Conservation (phyloP, 1,140 invertebrate species). For the Eubasilissa regina region DNA sequence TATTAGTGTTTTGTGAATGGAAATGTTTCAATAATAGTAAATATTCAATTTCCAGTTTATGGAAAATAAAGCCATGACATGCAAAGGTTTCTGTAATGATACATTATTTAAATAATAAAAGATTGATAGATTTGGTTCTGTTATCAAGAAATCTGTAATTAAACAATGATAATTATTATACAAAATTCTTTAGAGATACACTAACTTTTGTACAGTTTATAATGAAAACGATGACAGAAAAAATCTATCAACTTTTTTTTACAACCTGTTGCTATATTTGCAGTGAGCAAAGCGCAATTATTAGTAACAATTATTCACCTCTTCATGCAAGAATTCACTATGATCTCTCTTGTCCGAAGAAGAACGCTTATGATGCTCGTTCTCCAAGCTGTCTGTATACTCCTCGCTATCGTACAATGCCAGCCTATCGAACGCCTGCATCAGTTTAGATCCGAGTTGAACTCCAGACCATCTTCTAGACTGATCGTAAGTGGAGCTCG, state of each 20-base stretch:
- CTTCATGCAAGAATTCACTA: slow-evolving; percentile 53
- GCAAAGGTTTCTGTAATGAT: no score
- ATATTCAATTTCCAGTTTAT: no score
- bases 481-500: slow-evolving; percentile 73
- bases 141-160: no score
- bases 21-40: no score
- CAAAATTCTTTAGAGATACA: not conserved
- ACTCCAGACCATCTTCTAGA: slow-evolving; percentile 84
- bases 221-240: not conserved
- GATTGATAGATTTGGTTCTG: no score
- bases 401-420: slow-evolving; percentile 80
- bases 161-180: no score
- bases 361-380: slow-evolving; percentile 64
- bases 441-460: slow-evolving; percentile 79
- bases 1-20: no score
- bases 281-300: slow-evolving; percentile 18
- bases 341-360: slow-evolving; percentile 44
- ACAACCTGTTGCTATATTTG: slow-evolving; percentile 12
- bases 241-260: slow-evolving; percentile 17
- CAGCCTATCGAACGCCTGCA: slow-evolving; percentile 80
- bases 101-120: no score
- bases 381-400: slow-evolving; percentile 83
- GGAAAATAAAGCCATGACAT: no score
- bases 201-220: not conserved
- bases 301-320: slow-evolving; percentile 52